phyloP scores from a whole-genome alignment of 2,797 vertebrate species.

The Glossophaga mutica region DNA sequence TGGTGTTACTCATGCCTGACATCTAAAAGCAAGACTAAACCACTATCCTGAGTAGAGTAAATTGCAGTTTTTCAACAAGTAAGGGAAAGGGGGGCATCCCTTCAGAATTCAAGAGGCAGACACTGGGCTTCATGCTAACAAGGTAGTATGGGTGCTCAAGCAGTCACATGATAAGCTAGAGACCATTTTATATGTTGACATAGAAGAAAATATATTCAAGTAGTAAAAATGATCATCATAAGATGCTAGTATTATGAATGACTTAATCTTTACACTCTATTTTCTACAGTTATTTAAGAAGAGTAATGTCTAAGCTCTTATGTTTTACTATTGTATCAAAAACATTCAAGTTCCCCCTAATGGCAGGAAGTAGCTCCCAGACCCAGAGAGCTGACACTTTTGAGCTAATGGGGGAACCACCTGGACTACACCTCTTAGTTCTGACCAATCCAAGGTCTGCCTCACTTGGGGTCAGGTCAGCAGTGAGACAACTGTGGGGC shows the following conservation, averaged over 20 bases:
- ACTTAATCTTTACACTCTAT: background rate
- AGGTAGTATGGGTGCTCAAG: background rate
- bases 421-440: background rate
- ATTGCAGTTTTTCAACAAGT: background rate
- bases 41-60: background rate
- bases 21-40: background rate
- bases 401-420: background rate
- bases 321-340: background rate
- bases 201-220: background rate
- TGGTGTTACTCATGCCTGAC: background rate
- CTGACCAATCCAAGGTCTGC: background rate
- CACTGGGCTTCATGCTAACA: background rate
- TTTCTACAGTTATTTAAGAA: background rate
- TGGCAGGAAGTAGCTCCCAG: background rate
- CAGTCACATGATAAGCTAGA: background rate
- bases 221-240: background rate
- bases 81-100: background rate
- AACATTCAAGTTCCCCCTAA: background rate
- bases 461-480: too few species aligned
- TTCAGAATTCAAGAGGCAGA: background rate
- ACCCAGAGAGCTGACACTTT: background rate
- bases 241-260: background rate
- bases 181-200: background rate
- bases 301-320: background rate
- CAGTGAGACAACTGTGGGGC: background rate